Evolutionary conservation across 1,140 invertebrate species (phyloP), one percentile per base, ranked within the genome.

Genomic region (Nasonia giraulti): DNA sequence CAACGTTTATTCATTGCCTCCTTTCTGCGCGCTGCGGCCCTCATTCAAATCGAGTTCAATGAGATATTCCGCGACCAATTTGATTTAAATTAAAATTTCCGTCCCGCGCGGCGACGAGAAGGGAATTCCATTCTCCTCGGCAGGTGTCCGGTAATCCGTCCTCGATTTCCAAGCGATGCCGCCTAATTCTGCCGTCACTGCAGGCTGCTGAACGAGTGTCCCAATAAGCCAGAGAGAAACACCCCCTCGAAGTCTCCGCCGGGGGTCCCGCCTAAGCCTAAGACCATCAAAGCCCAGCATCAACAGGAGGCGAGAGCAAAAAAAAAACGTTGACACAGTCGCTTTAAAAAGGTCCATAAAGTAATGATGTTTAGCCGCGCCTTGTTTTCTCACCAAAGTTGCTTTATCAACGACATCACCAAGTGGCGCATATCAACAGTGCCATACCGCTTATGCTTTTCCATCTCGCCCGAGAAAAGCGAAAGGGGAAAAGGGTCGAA

Each of bases 401-500:
- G 66, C 62, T 82, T 87, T 82, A 83, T 55, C 79, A 76, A 47
- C 77, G 40, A 20, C 11, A n/a, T 44, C 12, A 2, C 74, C 44
- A 20, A 44, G 17, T n/a, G 17, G 17, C 20, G 37, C 27, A 33
- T 75, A 75, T 75, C 74, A 75, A 44, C 12, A 31, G 23, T 17
- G 68, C 10, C 8, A 71, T 71, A 33, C 6, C 23, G 68, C 68
- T 31, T 27, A 27, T 44, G 8, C 17, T 75, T 75, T 75, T 75
- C 20, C 27, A 31, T 31, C 27, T 27, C 8, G 11, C 5, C 7
- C 14, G 68, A 27, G 73, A 7, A 0, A 6, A n/a, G 20, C n/a
- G 20, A 62, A n/a, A 7, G 17, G 55, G 5, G 79, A 81, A 84
- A 74, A 84, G 87, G 87, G 87, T 88, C 86, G 82, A 82, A 82